Conservation (phyloP, 2,113 vertebrate species). For the Bujurquina vittata region DNA sequence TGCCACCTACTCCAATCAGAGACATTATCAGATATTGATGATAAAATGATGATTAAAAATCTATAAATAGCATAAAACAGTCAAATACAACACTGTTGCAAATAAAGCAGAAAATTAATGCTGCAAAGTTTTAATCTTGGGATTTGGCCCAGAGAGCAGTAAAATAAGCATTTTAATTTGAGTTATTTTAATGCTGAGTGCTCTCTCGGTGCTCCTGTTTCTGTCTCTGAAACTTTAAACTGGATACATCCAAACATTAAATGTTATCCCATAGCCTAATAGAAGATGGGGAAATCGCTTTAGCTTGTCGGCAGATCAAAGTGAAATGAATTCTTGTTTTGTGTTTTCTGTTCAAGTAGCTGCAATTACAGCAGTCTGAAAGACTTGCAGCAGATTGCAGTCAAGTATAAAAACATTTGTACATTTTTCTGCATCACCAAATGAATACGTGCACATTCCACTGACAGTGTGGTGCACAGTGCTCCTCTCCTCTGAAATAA, state of each 20-base stretch:
- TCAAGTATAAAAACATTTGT: background rate
- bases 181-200: background rate
- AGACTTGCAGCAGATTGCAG: background rate
- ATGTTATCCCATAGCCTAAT: background rate
- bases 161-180: background rate
- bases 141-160: background rate
- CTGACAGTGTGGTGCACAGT: background rate
- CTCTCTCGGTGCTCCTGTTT: background rate
- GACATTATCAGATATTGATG: background rate
- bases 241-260: background rate
- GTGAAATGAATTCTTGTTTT: background rate
- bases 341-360: background rate
- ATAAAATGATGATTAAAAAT: background rate
- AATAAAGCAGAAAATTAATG: background rate
- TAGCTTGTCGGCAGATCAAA: background rate
- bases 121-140: background rate
- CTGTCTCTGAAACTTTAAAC: background rate
- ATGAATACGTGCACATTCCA: background rate
- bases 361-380: background rate
- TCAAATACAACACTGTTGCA: background rate
- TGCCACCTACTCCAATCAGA: background rate
- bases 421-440: background rate
- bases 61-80: background rate
- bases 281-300: background rate
- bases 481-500: background rate